Evolutionary conservation across 2,113 vertebrate species (phyloP).

Genomic region (Xiphias gladius): DNA sequence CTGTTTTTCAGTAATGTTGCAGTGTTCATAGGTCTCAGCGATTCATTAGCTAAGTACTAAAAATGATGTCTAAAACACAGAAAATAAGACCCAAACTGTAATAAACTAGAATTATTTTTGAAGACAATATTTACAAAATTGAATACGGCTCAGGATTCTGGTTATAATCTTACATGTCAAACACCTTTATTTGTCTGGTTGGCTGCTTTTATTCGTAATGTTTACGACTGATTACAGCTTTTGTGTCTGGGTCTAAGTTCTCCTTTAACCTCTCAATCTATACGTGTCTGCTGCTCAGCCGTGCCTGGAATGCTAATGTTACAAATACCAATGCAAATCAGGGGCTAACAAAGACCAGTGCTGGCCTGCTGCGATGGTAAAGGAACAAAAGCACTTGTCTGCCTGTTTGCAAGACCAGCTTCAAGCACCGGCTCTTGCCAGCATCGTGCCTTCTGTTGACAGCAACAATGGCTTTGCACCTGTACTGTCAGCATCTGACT

Average conservation of each 20-base stretch:
- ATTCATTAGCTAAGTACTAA: background rate
- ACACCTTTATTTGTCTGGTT: constrained; percentile 21
- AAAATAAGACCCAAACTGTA: background rate
- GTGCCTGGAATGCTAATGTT: constrained; percentile 81
- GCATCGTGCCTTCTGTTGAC: constrained; percentile 58
- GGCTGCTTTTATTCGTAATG: constrained; percentile 28
- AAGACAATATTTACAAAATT: background rate
- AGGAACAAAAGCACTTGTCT: constrained; percentile 71
- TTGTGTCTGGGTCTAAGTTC: constrained; percentile 73
- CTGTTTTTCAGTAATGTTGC: too few species aligned
- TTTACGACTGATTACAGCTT: constrained; percentile 58
- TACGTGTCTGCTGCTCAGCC: constrained; percentile 63
- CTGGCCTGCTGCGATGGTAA: constrained; percentile 66
- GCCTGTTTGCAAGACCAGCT: constrained; percentile 46
- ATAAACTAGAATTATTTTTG: background rate
- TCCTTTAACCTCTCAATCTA: constrained; percentile 78
- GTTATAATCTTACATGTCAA: constrained; percentile 24
- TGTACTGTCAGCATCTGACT: constrained; percentile 65
- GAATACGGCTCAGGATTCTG: background rate
- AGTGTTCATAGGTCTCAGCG: background rate
- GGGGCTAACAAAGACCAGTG: constrained; percentile 70
- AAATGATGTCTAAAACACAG: background rate
- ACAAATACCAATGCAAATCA: constrained; percentile 79
- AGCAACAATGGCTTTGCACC: constrained; percentile 70
- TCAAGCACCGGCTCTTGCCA: constrained; percentile 12